phyloP scores from a whole-genome alignment of 2,888 invertebrate genomes.

The Melinaea menophilus region DNA sequence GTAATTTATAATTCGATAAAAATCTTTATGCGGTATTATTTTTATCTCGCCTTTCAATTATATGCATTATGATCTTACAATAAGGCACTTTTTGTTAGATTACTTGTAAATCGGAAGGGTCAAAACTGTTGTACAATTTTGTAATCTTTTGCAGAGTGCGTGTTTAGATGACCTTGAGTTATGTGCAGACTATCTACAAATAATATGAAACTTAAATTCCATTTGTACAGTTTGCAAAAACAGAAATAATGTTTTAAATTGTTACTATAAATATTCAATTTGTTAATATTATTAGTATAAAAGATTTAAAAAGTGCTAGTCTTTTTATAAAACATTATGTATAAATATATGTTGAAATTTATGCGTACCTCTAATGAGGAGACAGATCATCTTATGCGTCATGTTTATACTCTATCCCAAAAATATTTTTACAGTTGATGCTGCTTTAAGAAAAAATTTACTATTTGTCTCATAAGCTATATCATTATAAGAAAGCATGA shows the following conservation, averaged over 20 bases:
- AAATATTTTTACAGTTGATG: no score
- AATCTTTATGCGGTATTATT: slow-evolving; percentile 12
- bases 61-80: slow-evolving; percentile 3
- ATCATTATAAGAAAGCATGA: no score
- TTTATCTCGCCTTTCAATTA: slow-evolving; percentile 2
- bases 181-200: slow-evolving; percentile 8
- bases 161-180: slow-evolving; percentile 18
- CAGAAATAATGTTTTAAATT: neutral
- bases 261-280: neutral
- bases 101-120: neutral
- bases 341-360: no score
- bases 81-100: slow-evolving; percentile 7
- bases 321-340: no score
- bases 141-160: slow-evolving; percentile 9
- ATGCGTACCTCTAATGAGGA: no score
- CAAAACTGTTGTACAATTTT: neutral
- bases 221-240: neutral
- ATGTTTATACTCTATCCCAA: no score
- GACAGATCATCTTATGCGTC: no score
- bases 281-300: no score
- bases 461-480: no score
- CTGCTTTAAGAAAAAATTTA: no score
- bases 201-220: slow-evolving; percentile 14
- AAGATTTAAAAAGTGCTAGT: no score
- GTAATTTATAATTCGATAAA: slow-evolving; percentile 17